Evolutionary conservation across 2,888 invertebrate species (phyloP).

Genomic region (Drosophila flavopinicola): DNA sequence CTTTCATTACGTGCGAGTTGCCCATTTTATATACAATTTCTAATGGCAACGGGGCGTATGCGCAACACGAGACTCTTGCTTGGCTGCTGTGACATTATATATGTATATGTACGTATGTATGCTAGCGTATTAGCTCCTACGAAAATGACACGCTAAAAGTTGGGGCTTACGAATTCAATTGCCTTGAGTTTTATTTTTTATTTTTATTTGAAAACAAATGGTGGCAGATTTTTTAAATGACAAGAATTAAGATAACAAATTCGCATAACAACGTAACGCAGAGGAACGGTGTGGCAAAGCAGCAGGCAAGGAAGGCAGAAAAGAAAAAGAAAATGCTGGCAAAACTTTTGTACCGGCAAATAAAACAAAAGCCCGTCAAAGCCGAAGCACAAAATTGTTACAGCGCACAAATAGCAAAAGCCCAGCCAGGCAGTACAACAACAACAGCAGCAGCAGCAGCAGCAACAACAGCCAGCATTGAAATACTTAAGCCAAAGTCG

Average conservation of each 20-base stretch:
- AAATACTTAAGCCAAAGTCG: conserved; percentile 78
- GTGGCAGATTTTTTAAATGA: conserved; percentile 72
- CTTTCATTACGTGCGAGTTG: conserved; percentile 41
- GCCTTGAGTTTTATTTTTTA: conserved; percentile 71
- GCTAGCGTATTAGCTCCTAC: conserved; percentile 16
- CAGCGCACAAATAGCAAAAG: conserved; percentile 62
- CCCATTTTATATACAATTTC: conserved; percentile 27
- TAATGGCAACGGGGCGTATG: conserved; percentile 51
- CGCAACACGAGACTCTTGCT: conserved; percentile 35
- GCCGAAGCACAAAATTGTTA: conserved; percentile 62
- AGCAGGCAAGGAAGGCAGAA: conserved; percentile 20
- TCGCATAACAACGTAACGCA: conserved; percentile 58
- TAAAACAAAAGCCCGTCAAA: conserved; percentile 74
- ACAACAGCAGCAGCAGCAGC: conserved; percentile 36
- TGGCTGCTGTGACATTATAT: conserved; percentile 10
- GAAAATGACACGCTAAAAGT: conserved; percentile 50
- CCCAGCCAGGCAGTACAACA: conserved; percentile 12
- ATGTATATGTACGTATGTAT: not conserved
- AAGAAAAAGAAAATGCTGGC: conserved; percentile 48
- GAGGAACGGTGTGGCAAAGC: conserved; percentile 10
- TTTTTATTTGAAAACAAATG: conserved; percentile 74
- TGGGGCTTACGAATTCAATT: conserved; percentile 67
- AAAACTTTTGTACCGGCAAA: conserved; percentile 67
- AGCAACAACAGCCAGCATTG: conserved; percentile 39
- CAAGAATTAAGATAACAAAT: conserved; percentile 80